Base-by-base conservation (phyloP, 1,140 invertebrate species). In the Drosophila nebulosa region DNA sequence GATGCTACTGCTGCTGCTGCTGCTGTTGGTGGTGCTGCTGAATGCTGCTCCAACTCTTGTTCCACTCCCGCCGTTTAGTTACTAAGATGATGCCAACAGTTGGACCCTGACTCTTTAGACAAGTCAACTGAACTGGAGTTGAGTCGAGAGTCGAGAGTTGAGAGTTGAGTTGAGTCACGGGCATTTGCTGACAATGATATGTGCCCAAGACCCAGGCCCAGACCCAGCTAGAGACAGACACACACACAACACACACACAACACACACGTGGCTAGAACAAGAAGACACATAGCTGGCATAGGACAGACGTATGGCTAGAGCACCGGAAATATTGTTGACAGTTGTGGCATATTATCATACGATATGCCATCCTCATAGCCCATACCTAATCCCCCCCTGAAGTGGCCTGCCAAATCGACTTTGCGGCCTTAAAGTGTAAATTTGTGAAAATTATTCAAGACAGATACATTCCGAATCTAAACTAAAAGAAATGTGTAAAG, bases 321-420 rank as follows among this genome's bases (percentile, higher is more conserved):
- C 74, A 39, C 18, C 56, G 80, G 77, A 86, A 85, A 86, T 80
- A 85, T 86, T 85, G 80, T 79, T 85, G 80, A 85, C 80, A 86
- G 81, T 86, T 85, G 80, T 85, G 80, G 80, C 80, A 85, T 80
- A 85, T 85, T 85, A 85, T 85, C 81, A 85, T 86, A 74, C 69
- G 61, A 35, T 64, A 60, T 24, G 67, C 69, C 26, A 75, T 62
- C 63, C 52, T 66, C 65, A n/a, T n/a, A n/a, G n/a, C n/a, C n/a
- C n/a, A n/a, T 53, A 51, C 3, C 42, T 24, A 16, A 10, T 14
- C 4, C 22, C 51, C 24, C 22, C 51, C 26, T 10, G n/a, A n/a
- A n/a, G n/a, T n/a, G 9, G 0, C 9, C 26, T 1, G 12, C 3
- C 30, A 27, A 58, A 26, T 27, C 24, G 26, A 27, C 12, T 18